Evolutionary conservation across 2,888 invertebrate genomes (phyloP), one percentile per base, ranked within the genome.

Genomic region (Microctonus brassicae): DNA sequence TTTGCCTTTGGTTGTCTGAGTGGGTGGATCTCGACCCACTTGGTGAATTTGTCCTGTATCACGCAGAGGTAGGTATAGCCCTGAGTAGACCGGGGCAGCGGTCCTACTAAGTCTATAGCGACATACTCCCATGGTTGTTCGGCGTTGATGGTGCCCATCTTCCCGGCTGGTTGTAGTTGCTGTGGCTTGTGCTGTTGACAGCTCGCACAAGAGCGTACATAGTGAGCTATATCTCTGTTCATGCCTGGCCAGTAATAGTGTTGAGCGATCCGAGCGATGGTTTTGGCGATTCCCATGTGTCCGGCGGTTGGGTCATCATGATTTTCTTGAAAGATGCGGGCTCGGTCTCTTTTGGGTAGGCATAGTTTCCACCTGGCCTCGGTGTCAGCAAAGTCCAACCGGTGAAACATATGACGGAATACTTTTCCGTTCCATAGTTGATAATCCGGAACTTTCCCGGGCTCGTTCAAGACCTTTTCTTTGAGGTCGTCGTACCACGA

Each of bases 201-300:
- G 1, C 34, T 58, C 9, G 26, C 6, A 36, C 80, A 81, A 4
- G 17, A 33, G 1, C 66, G 26, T 0, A 80, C 77, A 33, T 70
- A 79, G 0, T 47, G 57, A 0, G 66, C 70, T 0, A 79, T 57
- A 24, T 79, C 82, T 79, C n/a, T n/a, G n/a, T n/a, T n/a, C n/a
- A n/a, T n/a, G n/a, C n/a, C n/a, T n/a, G n/a, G n/a, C n/a, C n/a
- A 81, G 53, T 74, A 81, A 39, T 74, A 80, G 42, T 36, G 11
- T 63, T 22, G 0, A 47, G 13, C 3, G 34, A 7, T 4, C 47
- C n/a, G 26, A 20, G 26, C 39, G 17, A 64, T 70, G 4, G 70
- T 68, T 42, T 73, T 70, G 1, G 60, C 69, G 0, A 72, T 66
- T 0, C 79, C 77, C 1, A 74, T 58, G 39, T 80, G 79, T 11